phyloP scores from a whole-genome alignment of 1,140 invertebrate species.

The Drosophila bipectinata region DNA sequence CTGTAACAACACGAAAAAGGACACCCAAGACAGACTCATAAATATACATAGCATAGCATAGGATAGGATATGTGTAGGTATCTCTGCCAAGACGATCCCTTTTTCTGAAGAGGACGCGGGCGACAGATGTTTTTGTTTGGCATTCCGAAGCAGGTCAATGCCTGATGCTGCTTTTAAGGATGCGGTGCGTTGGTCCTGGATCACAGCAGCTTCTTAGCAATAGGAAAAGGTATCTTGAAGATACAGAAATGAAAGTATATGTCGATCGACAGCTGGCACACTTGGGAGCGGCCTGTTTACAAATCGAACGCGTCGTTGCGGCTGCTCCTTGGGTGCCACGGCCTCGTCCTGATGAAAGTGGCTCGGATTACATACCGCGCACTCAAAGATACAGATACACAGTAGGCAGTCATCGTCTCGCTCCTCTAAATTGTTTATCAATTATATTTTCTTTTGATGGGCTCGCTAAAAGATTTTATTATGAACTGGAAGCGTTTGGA shows the following conservation, averaged over 20 bases:
- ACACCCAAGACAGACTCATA: slow-evolving; percentile 51
- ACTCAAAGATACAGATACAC: slow-evolving; percentile 50
- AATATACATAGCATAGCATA: slow-evolving; percentile 36
- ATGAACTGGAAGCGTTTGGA: slow-evolving; percentile 50
- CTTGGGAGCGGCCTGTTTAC: slow-evolving; percentile 62
- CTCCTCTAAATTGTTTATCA: slow-evolving; percentile 49
- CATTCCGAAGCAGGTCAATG: slow-evolving; percentile 75
- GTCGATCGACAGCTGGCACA: slow-evolving; percentile 58
- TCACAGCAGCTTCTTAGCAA: slow-evolving; percentile 50
- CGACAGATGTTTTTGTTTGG: slow-evolving; percentile 69
- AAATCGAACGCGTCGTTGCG: slow-evolving; percentile 42
- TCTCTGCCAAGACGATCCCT: slow-evolving; percentile 48
- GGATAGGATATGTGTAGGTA: slow-evolving; percentile 4
- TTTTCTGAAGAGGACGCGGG: slow-evolving; percentile 2
- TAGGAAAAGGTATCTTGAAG: slow-evolving; percentile 63
- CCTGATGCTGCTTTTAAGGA: slow-evolving; percentile 62
- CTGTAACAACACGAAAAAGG: slow-evolving; percentile 65
- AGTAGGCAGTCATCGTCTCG: slow-evolving; percentile 32
- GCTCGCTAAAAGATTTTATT: slow-evolving; percentile 68
- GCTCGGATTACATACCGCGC: slow-evolving; percentile 65
- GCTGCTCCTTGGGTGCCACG: slow-evolving; percentile 42
- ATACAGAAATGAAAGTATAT: slow-evolving; percentile 21
- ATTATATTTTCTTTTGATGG: slow-evolving; percentile 54
- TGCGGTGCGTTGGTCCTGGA: slow-evolving; percentile 72
- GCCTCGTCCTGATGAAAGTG: slow-evolving; percentile 27